These are phyloP conservation scores for Ectemnius cavifrons DNA, from an alignment of 2,888 invertebrate species.

Conservation along the genomic window DNA sequence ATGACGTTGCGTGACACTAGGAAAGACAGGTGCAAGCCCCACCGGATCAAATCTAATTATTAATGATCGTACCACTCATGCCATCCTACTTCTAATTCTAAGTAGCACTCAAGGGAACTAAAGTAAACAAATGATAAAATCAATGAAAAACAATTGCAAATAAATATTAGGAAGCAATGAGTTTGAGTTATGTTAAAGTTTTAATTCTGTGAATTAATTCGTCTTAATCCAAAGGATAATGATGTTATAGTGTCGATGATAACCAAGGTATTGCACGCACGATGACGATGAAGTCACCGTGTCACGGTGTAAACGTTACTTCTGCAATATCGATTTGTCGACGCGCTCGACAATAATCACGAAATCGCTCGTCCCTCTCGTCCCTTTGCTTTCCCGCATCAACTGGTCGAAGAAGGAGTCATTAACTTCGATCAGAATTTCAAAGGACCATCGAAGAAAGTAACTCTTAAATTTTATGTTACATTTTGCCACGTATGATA, in stretches of 20 bases:
- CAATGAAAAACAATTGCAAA: background rate
- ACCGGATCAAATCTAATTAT: too few relatives aligned
- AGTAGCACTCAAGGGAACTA: too few relatives aligned
- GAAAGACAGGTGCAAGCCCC: too few relatives aligned
- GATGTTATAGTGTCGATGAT: background rate
- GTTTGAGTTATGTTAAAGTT: too few relatives aligned
- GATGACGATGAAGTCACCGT: conserved; percentile 17
- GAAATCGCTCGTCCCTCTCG: conserved; percentile 30
- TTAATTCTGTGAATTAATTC: too few relatives aligned
- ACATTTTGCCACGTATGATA: background rate
- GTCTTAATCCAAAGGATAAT: background rate
- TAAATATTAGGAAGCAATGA: too few relatives aligned
- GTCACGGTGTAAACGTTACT: conserved; percentile 26
- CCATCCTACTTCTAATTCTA: too few relatives aligned
- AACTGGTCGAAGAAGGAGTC: background rate
- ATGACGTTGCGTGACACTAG: too few relatives aligned
- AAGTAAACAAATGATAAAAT: background rate
- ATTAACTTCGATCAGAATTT: background rate
- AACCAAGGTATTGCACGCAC: background rate
- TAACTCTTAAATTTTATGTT: background rate
- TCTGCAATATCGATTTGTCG: conserved; percentile 43
- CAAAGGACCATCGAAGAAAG: background rate
- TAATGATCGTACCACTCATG: too few relatives aligned
- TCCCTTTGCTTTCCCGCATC: background rate
- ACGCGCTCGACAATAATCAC: conserved; percentile 27